Evolutionary conservation across 2,888 invertebrate species (phyloP).

Genomic region (Dendrolimus houi): DNA sequence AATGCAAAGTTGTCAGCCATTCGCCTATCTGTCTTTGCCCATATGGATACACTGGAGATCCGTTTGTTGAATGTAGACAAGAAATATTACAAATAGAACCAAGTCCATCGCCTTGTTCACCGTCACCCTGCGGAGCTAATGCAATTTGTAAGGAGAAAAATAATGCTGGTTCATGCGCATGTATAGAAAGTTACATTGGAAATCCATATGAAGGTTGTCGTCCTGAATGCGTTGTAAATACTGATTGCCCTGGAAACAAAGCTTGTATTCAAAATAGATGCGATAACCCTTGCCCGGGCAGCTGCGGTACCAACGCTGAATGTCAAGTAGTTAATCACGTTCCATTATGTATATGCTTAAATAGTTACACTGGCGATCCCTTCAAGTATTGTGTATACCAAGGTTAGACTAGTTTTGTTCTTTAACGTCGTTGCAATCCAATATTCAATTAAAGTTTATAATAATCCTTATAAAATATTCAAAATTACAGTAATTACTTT

Average conservation of each 20-base stretch:
- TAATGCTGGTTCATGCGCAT: conserved; percentile 80
- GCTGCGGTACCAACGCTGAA: conserved; percentile 83
- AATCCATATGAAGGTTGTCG: conserved; percentile 88
- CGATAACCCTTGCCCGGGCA: conserved; percentile 85
- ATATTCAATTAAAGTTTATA: no score
- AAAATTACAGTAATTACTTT: no score
- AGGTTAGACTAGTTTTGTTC: conserved; percentile 30
- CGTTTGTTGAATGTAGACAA: conserved; percentile 79
- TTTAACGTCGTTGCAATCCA: not conserved
- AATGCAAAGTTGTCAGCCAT: conserved; percentile 86
- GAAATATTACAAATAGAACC: conserved; percentile 44
- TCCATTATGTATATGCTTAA: conserved; percentile 80
- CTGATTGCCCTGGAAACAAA: conserved; percentile 82
- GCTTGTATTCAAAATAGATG: conserved; percentile 85
- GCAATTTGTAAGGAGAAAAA: conserved; percentile 79
- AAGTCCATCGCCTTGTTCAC: conserved; percentile 74
- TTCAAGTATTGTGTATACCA: conserved; percentile 79
- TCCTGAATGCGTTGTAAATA: conserved; percentile 83
- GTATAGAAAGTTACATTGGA: conserved; percentile 82
- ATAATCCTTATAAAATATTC: no score
- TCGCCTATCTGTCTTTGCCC: conserved; percentile 85
- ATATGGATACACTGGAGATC: conserved; percentile 83
- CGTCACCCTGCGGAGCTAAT: conserved; percentile 79
- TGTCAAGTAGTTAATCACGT: conserved; percentile 85
- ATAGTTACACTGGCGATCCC: conserved; percentile 85